Evolutionary conservation across 37 sponge, comb jelly and placozoan genomes (phyloP).

Genomic region (Ianthella basta): DNA sequence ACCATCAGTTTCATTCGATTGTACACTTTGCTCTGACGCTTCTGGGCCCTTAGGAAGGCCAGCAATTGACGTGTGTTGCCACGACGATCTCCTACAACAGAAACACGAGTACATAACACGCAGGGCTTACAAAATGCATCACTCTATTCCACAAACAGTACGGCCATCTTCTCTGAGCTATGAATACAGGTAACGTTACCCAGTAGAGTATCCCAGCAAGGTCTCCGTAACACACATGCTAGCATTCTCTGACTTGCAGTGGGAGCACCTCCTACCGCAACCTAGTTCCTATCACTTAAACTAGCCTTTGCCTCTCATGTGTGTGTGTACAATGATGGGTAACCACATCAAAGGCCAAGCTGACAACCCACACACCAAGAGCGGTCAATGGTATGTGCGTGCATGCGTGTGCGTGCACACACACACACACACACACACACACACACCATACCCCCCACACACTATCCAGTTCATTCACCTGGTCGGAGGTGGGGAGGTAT

Average conservation of each 20-base stretch:
- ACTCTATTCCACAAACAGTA: too few species aligned
- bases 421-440: neutral
- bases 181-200: too few species aligned
- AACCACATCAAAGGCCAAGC: too few species aligned
- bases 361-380: neutral
- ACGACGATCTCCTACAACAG: conserved; percentile 26
- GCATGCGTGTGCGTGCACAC: neutral
- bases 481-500: conserved; percentile 82
- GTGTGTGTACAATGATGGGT: too few species aligned
- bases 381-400: neutral
- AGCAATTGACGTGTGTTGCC: conserved; percentile 82
- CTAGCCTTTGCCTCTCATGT: too few species aligned
- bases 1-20: conserved; percentile 95
- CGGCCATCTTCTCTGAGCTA: neutral
- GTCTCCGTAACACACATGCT: too few species aligned
- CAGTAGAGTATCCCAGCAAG: too few species aligned
- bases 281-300: too few species aligned
- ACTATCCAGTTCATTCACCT: conserved; percentile 27
- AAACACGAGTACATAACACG: too few species aligned
- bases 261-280: too few species aligned
- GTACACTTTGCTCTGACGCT: conserved; percentile 81
- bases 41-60: conserved; percentile 86
- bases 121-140: too few species aligned
- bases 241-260: too few species aligned
- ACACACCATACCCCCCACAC: neutral